Evolutionary conservation across 2,797 vertebrate genomes (phyloP).

Genomic region (Cuculus canorus): DNA sequence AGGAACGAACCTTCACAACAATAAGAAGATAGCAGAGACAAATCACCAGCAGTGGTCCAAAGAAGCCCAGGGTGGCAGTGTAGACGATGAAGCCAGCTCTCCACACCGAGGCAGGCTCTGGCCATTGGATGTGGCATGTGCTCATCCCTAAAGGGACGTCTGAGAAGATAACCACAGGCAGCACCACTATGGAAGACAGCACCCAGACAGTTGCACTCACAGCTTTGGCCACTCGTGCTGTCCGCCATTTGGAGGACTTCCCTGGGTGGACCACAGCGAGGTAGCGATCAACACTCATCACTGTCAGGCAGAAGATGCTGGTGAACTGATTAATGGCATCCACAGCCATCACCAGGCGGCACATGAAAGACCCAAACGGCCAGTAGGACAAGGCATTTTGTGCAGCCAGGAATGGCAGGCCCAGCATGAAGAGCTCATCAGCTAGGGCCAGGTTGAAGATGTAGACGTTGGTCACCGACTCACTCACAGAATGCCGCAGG

Average conservation of each 20-base stretch:
- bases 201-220: conserved; percentile 91
- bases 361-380: conserved; percentile 95
- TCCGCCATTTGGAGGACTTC: conserved; percentile 91
- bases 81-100: conserved; percentile 93
- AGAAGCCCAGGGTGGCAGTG: conserved; percentile 92
- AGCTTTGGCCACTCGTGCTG: conserved; percentile 88
- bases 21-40: conserved; percentile 96
- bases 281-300: conserved; percentile 96
- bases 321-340: conserved; percentile 98
- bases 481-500: conserved; percentile 88
- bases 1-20: conserved; percentile 90
- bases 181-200: conserved; percentile 90
- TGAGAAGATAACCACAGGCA: conserved; percentile 94
- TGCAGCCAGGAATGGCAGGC: conserved; percentile 92
- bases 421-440: conserved; percentile 95
- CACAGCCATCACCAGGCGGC: conserved; percentile 93
- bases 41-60: conserved; percentile 92
- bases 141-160: conserved; percentile 89
- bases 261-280: conserved; percentile 93
- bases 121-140: conserved; percentile 98
- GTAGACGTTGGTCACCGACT: conserved; percentile 95
- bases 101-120: conserved; percentile 90
- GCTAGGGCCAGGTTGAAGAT: conserved; percentile 95
- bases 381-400: conserved; percentile 97
- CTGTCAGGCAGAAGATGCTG: conserved; percentile 96